These are phyloP conservation scores for Drosophila lacertosa DNA, from an alignment of 1,140 invertebrate species.

Conservation along the genomic window DNA sequence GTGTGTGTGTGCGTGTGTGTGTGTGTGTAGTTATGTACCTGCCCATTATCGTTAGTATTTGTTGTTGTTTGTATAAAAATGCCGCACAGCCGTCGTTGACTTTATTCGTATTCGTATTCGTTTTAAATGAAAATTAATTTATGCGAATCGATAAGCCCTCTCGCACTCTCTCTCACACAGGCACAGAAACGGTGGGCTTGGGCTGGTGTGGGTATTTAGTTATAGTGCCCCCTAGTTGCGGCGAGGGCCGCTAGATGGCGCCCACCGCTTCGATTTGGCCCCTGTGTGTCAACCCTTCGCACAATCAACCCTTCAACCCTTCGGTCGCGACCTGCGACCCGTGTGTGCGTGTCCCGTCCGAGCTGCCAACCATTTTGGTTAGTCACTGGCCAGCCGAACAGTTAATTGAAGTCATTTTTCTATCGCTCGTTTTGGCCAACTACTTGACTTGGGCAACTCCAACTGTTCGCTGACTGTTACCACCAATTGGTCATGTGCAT, in stretches of 20 bases:
- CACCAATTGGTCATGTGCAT: slow-evolving; percentile 56
- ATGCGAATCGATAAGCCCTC: slow-evolving; percentile 76
- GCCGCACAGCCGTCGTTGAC: slow-evolving; percentile 57
- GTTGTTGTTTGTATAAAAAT: slow-evolving; percentile 43
- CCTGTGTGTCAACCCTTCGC: slow-evolving; percentile 31
- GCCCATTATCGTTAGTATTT: slow-evolving; percentile 55
- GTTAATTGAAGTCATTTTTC: slow-evolving; percentile 82
- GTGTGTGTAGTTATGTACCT: slow-evolving; percentile 42
- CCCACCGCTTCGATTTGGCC: slow-evolving; percentile 8
- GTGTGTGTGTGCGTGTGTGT: slow-evolving; percentile 25
- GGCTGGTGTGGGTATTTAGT: slow-evolving; percentile 15
- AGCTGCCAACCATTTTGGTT: slow-evolving; percentile 58
- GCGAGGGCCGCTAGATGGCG: slow-evolving; percentile 35
- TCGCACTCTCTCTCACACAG: slow-evolving; percentile 10
- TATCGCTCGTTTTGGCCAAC: slow-evolving; percentile 61
- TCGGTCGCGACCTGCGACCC: background rate
- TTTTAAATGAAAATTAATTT: slow-evolving; percentile 83
- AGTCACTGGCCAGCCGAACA: slow-evolving; percentile 74
- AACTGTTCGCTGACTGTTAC: slow-evolving; percentile 14
- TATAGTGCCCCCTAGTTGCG: slow-evolving; percentile 19
- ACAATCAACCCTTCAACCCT: slow-evolving; percentile 24
- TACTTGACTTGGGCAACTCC: slow-evolving; percentile 39
- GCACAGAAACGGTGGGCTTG: background rate
- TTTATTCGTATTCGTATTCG: slow-evolving; percentile 73
- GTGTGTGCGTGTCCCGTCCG: slow-evolving; percentile 55